Evolutionary conservation across 2,797 vertebrate species (phyloP).

Genomic region (Naso thynnoides): DNA sequence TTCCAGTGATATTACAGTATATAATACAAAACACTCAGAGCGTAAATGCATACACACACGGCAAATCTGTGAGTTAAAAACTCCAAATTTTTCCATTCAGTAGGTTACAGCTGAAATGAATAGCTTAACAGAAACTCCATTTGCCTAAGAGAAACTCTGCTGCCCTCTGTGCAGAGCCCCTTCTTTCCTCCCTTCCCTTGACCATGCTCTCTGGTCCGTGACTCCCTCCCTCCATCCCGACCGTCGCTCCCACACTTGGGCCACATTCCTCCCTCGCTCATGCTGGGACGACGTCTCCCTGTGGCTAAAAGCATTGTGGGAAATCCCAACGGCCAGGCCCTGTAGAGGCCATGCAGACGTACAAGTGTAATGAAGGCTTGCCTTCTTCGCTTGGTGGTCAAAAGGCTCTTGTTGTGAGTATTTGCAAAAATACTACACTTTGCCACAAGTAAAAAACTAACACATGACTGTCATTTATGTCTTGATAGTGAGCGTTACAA

Average conservation of each 20-base stretch:
- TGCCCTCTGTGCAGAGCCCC: slow-evolving; percentile 66
- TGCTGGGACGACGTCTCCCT: slow-evolving; percentile 83
- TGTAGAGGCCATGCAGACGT: slow-evolving; percentile 56
- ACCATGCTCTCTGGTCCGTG: slow-evolving; percentile 74
- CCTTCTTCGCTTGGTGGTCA: slow-evolving; percentile 19
- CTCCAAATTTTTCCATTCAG: slow-evolving; percentile 11
- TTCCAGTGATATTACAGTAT: neutral
- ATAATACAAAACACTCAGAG: neutral
- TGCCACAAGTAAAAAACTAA: slow-evolving; percentile 4
- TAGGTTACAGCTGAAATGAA: slow-evolving; percentile 28
- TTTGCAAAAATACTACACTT: slow-evolving; percentile 1
- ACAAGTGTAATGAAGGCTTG: slow-evolving; percentile 45
- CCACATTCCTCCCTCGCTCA: slow-evolving; percentile 81
- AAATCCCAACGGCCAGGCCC: slow-evolving; percentile 75
- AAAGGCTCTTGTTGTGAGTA: slow-evolving; percentile 13
- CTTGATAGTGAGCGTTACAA: slow-evolving; percentile 21
- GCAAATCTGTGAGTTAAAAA: neutral
- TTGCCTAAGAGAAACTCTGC: slow-evolving; percentile 57
- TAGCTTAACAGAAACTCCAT: slow-evolving; percentile 49
- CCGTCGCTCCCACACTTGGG: slow-evolving; percentile 79
- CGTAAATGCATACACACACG: slow-evolving; percentile 6
- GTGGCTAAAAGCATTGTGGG: slow-evolving; percentile 82
- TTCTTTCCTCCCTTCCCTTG: slow-evolving; percentile 62
- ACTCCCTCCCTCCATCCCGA: slow-evolving; percentile 74
- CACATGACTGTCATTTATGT: slow-evolving; percentile 15